A percentile compares a stretch with the other conserved stretches of the same genome.
phyloP scores from a whole-genome alignment of 2,888 invertebrate genomes.

The Epirrhoe tristata region DNA sequence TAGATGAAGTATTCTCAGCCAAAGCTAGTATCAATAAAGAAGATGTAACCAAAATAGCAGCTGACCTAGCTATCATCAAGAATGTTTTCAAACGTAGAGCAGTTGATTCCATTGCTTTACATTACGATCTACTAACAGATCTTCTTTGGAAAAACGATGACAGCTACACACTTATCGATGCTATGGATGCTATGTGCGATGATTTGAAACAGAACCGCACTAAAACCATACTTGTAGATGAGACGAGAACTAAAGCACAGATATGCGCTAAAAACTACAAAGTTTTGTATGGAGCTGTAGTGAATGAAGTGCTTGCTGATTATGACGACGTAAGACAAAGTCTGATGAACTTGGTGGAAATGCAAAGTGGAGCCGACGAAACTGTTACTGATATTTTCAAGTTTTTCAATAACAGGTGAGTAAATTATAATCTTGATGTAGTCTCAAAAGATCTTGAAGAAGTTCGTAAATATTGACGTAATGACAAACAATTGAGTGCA shows the following conservation, averaged over 20 bases:
- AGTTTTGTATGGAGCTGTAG: conserved; percentile 58
- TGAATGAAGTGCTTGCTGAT: conserved; percentile 55
- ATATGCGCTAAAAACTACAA: conserved; percentile 68
- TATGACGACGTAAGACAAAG: conserved; percentile 54
- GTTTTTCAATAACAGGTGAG: conserved; percentile 65
- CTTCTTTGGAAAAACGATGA: conserved; percentile 59
- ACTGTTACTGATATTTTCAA: conserved; percentile 55
- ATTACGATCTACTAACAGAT: conserved; percentile 73
- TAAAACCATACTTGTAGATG: conserved; percentile 62
- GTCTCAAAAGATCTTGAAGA: background rate
- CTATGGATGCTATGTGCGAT: conserved; percentile 59
- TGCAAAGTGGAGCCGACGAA: conserved; percentile 43
- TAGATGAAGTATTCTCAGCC: conserved; percentile 41
- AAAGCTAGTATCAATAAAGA: conserved; percentile 48
- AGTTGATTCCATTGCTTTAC: conserved; percentile 63
- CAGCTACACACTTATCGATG: conserved; percentile 59
- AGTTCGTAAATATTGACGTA: background rate
- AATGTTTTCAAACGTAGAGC: conserved; percentile 68
- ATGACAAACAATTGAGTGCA: too few relatives aligned
- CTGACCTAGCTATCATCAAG: conserved; percentile 58
- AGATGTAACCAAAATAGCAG: conserved; percentile 51
- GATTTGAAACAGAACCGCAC: conserved; percentile 59
- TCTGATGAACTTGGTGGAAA: conserved; percentile 57
- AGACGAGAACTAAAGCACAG: conserved; percentile 59
- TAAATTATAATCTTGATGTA: background rate